Evolutionary conservation across 92 coral and sea anemone species (phyloP), one percentile per base, ranked within the genome.

Genomic region (Ricordea florida): DNA sequence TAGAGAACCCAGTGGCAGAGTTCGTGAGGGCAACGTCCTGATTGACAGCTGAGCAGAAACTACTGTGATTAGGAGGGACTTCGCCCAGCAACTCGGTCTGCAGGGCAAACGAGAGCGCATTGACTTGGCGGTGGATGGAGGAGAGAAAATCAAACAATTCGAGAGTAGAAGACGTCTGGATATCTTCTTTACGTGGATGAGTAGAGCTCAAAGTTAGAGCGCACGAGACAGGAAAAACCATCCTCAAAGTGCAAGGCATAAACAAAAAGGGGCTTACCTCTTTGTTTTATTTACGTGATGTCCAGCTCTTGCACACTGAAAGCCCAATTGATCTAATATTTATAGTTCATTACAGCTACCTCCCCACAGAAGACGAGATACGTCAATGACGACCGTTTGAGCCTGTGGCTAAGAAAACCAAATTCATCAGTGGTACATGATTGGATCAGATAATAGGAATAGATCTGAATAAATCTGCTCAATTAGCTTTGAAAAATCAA

Each of bases 1-100:
- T 64, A 61, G 53, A 79, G 80, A 81, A 23, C 10, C 62, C 1
- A 78, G 69, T 51, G 90, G 90, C 5, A 18, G 80, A 38, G 52
- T 70, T 11, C 51, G 71, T 8, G 72, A 85, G 41, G 90, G 85
- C 13, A 85, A 85, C 28, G 68, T 71, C 11, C 79, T 85, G 11
- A 48, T 85, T 22, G 90, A 78, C n/a, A n/a, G n/a, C n/a, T n/a
- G n/a, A n/a, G n/a, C n/a, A n/a, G n/a, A n/a, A n/a, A n/a, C n/a
- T n/a, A n/a, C n/a, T n/a, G n/a, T n/a, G n/a, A n/a, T n/a, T n/a
- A n/a, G n/a, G n/a, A n/a, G n/a, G n/a, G n/a, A n/a, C n/a, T n/a
- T n/a, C n/a, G n/a, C n/a, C n/a, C n/a, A n/a, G n/a, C n/a, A n/a
- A n/a, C n/a, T n/a, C n/a, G n/a, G 90, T 10, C 34, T 78, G 15